Base-by-base conservation (phyloP, 2,888 invertebrate species). In the Nematopogon swammerdamellus region DNA sequence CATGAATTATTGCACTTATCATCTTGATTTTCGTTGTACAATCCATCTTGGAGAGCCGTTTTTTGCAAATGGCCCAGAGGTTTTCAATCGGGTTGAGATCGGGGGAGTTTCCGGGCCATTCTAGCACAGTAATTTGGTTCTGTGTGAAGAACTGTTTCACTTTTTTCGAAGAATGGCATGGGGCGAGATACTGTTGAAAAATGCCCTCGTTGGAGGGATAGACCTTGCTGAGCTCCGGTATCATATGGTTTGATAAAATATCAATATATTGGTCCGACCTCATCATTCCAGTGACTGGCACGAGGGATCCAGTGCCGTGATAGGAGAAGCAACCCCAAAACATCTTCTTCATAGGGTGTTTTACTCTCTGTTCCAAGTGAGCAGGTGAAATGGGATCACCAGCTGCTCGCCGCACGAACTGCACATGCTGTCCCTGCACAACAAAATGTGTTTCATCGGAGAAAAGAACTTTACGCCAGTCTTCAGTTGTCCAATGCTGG, bases 381-480 rank as follows among this genome's bases (percentile, higher is more conserved):
- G 50, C 50, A 51, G 50, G 16, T 11, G 30, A 45, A 6, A 52
- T 18, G 14, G 20, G 50, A 45, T 53, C 47, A 45, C 49, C 19
- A 16, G 17, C 50, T 46, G 43, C 46, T 25, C 46, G 50, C 25
- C 51, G 19, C n/a, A 48, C 51, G 19, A 43, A 52, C 19, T 36
- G 19, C 20, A 50, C 50, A 29, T 29, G 51, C 19, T 43, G 18
- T 44, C 47, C 51, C 36, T 53, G 47, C 20, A 49, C 51, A 30
- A 53, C 20, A 53, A 53, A 53, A 44, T 48, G 47, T 44, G 25
- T 53, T 45, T 49, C 51, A 50, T 54, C 46, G 8, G 44, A 52
- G 49, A 50, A 53, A 46, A 50, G 49, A 19, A 50, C 42, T 25
- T 53, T 53, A 19, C 45, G 51, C 53, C 51, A 53, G 25, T 52